Evolutionary conservation across 2,797 vertebrate genomes (phyloP), one percentile per base, ranked within the genome.

Genomic region (Poecilia gillii): DNA sequence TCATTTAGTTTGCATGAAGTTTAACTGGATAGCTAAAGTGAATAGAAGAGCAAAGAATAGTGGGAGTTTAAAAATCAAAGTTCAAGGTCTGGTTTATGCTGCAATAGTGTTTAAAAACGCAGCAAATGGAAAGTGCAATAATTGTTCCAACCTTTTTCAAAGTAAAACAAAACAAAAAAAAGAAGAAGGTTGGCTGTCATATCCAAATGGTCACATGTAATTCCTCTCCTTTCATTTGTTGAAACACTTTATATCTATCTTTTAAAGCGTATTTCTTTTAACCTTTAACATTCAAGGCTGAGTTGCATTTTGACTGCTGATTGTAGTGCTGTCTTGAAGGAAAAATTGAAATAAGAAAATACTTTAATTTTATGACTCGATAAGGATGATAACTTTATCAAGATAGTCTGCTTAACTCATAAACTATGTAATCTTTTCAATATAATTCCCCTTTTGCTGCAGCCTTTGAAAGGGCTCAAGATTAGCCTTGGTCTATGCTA

Each of bases 401-500:
- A 86, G 33, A 80, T 66, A 81, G 13, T 77, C 71, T 55, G 41
- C 76, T 5, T 49, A 76, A 41, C 82, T 76, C 70, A 88, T 87
- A 73, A 87, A 88, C 78, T 85, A 89, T 79, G 83, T 82, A 86
- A 85, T 82, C 28, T 84, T 85, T 68, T 81, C 75, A 77, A 80
- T 74, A 70, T 2, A 80, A 86, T 77, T 84, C 43, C 74, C 73
- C 47, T 25, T 77, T 81, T 71, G 81, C 66, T 59, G 72, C 14
- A 46, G 59, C 51, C 70, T 89, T 82, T 84, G 73, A 87, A 68
- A 73, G 84, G 78, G 81, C 78, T 88, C 0, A 8, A 89, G 85
- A 92, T 88, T 85, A 88, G 53, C 70, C 41, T 85, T 80, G 62
- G 72, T 87, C 41, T 89, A 55, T 75, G 81, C 84, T 80, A 85